These are phyloP conservation scores for Deilephila elpenor DNA, from an alignment of 2,888 invertebrate genomes.

Conservation along the genomic window DNA sequence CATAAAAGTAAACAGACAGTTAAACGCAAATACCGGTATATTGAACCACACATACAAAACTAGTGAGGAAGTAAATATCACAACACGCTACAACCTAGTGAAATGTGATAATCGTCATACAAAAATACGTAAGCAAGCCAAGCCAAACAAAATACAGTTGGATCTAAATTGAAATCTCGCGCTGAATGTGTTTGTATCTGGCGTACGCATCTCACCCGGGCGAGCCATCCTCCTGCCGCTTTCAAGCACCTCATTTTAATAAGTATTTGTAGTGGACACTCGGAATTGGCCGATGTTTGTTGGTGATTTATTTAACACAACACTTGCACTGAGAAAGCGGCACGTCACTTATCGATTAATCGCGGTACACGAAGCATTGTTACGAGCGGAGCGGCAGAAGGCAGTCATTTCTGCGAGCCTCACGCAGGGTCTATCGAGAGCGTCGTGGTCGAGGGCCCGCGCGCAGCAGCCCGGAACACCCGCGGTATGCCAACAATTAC, in stretches of 20 bases:
- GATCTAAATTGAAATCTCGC: slow-evolving; percentile 80
- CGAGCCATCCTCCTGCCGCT: slow-evolving; percentile 81
- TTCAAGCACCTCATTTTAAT: slow-evolving; percentile 82
- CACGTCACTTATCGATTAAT: slow-evolving; percentile 77
- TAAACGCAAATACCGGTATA: slow-evolving; percentile 47
- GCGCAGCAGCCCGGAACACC: slow-evolving; percentile 80
- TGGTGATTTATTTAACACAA: slow-evolving; percentile 69
- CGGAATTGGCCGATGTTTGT: slow-evolving; percentile 58
- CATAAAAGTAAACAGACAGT: slow-evolving; percentile 48
- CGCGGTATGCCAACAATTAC: slow-evolving; percentile 80
- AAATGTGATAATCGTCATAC: slow-evolving; percentile 64
- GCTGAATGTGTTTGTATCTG: slow-evolving; percentile 70
- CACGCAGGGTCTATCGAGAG: slow-evolving; percentile 72
- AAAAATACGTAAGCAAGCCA: slow-evolving; percentile 62
- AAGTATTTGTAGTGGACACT: slow-evolving; percentile 63
- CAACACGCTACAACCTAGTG: slow-evolving; percentile 56
- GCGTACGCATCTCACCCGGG: slow-evolving; percentile 79
- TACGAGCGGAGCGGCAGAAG: slow-evolving; percentile 62
- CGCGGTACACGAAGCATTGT: slow-evolving; percentile 75
- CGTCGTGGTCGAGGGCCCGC: slow-evolving; percentile 79
- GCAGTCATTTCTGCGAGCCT: slow-evolving; percentile 75
- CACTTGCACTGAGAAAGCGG: slow-evolving; percentile 71
- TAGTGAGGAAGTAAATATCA: slow-evolving; percentile 51
- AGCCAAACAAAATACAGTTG: slow-evolving; percentile 70
- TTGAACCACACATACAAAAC: slow-evolving; percentile 54